phyloP scores from a whole-genome alignment of 2,113 vertebrate species.

The Rhodinocichla rosea region DNA sequence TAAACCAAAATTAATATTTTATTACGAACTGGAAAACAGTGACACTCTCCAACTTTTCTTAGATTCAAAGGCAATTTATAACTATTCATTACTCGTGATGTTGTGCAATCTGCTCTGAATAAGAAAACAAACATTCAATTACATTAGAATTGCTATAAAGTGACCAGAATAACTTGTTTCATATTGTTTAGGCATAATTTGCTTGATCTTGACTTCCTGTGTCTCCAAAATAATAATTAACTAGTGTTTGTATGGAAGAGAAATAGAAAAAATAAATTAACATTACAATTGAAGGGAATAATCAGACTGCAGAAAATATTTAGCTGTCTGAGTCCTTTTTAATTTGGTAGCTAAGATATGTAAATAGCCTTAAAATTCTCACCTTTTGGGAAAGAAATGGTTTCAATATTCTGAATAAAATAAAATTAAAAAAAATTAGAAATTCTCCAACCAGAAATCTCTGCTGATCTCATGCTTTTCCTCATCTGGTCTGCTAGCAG shows the following conservation, averaged over 20 bases:
- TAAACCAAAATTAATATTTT: slow-evolving; percentile 14
- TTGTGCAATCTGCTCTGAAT: neutral
- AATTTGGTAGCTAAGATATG: neutral
- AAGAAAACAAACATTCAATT: neutral
- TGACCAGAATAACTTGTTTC: neutral
- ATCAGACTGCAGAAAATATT: neutral
- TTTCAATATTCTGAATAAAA: neutral
- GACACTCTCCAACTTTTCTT: neutral
- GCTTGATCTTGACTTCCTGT: neutral
- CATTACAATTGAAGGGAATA: neutral
- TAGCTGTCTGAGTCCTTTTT: neutral
- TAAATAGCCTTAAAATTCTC: neutral
- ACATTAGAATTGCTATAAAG: neutral
- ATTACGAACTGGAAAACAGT: neutral
- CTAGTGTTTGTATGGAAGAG: neutral
- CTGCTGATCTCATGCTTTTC: neutral
- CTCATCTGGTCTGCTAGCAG: neutral
- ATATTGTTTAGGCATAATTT: neutral
- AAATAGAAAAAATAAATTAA: neutral
- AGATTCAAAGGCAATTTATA: neutral
- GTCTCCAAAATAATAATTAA: neutral
- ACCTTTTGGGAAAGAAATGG: neutral
- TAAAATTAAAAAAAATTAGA: neutral
- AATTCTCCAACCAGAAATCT: neutral
- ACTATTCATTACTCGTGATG: neutral